Conservation (phyloP, 2,888 invertebrate species). For the Oligia strigilis region DNA sequence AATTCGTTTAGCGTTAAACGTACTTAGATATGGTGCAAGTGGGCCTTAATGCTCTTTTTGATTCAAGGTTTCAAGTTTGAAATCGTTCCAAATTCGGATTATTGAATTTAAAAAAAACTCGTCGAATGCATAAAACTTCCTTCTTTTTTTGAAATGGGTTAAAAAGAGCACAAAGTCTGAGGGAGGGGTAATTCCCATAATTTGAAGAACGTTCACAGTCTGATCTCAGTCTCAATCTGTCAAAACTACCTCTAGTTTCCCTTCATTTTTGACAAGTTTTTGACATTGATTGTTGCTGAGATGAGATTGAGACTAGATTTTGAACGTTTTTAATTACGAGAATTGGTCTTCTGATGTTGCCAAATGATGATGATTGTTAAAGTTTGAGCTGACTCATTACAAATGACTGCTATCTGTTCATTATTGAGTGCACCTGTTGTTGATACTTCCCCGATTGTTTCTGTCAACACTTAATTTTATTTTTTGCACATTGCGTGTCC, state of each 20-base stretch:
- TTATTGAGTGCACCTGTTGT: slow-evolving; percentile 40
- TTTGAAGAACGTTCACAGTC: too few relatives aligned
- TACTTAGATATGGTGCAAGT: background rate
- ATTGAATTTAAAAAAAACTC: background rate
- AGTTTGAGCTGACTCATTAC: background rate
- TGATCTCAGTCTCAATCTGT: too few relatives aligned
- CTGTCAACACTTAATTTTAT: slow-evolving; percentile 23
- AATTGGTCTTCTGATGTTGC: too few relatives aligned
- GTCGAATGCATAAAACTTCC: too few relatives aligned
- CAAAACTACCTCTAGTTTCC: too few relatives aligned
- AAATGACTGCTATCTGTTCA: slow-evolving; percentile 1
- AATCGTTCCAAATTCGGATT: background rate
- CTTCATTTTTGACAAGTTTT: too few relatives aligned
- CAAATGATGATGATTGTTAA: background rate
- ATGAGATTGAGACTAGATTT: too few relatives aligned
- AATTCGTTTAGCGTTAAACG: background rate
- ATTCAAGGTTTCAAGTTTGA: background rate
- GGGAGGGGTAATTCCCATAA: too few relatives aligned
- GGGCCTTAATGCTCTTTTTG: background rate
- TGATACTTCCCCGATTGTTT: slow-evolving; percentile 15
- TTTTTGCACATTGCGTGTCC: slow-evolving; percentile 50
- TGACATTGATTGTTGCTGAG: too few relatives aligned
- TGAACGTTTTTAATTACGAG: too few relatives aligned
- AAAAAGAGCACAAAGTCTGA: background rate
- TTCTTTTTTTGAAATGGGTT: background rate